A percentile compares a stretch with the other conserved stretches of the same genome.
Conservation (phyloP, 2,113 vertebrate species). For the Meriones unguiculatus region DNA sequence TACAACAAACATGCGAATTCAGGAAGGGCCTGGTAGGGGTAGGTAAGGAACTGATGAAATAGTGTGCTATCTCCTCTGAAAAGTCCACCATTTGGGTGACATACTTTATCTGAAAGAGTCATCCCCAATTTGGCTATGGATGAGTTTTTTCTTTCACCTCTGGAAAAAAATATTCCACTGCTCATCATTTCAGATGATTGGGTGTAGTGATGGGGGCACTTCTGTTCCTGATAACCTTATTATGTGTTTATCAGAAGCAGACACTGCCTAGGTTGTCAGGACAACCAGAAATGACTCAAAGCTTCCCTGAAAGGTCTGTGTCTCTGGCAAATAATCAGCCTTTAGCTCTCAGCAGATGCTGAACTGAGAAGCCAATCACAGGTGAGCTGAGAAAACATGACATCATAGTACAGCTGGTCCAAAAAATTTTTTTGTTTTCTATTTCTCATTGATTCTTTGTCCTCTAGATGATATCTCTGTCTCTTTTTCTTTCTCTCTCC, state of each 20-base stretch:
- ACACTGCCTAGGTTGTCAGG: conserved; percentile 94
- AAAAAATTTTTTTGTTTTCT: conserved; percentile 76
- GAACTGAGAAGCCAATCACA: conserved; percentile 89
- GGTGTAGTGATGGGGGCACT: conserved; percentile 69
- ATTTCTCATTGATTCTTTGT: conserved; percentile 76
- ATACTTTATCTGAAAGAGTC: conserved; percentile 63
- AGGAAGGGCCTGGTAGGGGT: conserved; percentile 39
- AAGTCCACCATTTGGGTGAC: conserved; percentile 8
- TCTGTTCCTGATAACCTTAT: conserved; percentile 89
- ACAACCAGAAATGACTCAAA: conserved; percentile 94
- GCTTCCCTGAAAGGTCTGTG: conserved; percentile 91
- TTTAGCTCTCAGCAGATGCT: conserved; percentile 94
- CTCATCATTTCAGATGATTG: conserved; percentile 70
- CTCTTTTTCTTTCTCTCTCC: too few species aligned
- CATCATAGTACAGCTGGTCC: conserved; percentile 94
- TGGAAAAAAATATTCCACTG: conserved; percentile 74
- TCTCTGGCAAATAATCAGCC: conserved; percentile 92
- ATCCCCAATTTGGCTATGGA: conserved; percentile 13
- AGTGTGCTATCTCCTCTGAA: conserved; percentile 42
- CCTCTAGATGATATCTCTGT: not conserved
- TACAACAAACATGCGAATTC: not conserved
- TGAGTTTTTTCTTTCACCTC: not conserved
- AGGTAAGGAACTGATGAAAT: conserved; percentile 69
- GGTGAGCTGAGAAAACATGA: conserved; percentile 90
- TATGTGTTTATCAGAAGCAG: conserved; percentile 88